Evolutionary conservation across 2,113 vertebrate genomes (phyloP), one percentile per base, ranked within the genome.

Genomic region (Platichthys flesus): DNA sequence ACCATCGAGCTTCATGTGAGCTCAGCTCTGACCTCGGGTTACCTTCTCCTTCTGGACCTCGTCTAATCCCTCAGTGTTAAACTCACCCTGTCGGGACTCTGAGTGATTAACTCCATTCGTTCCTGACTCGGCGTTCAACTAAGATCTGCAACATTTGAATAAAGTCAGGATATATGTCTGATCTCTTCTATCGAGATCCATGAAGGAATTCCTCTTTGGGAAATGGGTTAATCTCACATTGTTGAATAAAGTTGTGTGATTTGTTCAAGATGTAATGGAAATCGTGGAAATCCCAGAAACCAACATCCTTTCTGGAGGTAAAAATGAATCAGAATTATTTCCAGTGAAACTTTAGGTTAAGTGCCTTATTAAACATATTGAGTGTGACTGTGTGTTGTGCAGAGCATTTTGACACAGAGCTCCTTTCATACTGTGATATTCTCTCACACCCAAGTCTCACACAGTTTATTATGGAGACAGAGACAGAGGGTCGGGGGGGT

Each of bases 401-500:
- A 42, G 47, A 54, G 51, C 18, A 21, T 7, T 10, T 7, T 56
- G 67, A 78, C 64, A 91, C 85, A 87, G 79, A 15, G 81, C 79
- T 79, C 63, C 79, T 90, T 89, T 91, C 80, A 89, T 84, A 56
- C 15, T 51, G 47, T 1, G 47, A 51, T 51, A 61, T 85, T 86
- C 55, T 51, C 47, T 51, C 45, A 16, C 45, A 47, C 45, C 45
- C 45, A 47, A 16, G 45, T 67, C 85, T 74, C 88, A 83, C 78
- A 81, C 81, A 71, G 58, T 81, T 62, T 9, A 86, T 88, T 87
- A 90, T 83, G 77, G 70, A 59, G 35, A 7, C 47, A 18, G 47
- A 51, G 47, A 18, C 47, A 51, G 16, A 51, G 84, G 72, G 82
- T 54, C 3, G 47, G 47, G 47, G 87, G 86, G 79, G 81, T 65